Evolutionary conservation across 1,140 invertebrate genomes (phyloP), one percentile per base, ranked within the genome.

Genomic region (Bombus breviceps): DNA sequence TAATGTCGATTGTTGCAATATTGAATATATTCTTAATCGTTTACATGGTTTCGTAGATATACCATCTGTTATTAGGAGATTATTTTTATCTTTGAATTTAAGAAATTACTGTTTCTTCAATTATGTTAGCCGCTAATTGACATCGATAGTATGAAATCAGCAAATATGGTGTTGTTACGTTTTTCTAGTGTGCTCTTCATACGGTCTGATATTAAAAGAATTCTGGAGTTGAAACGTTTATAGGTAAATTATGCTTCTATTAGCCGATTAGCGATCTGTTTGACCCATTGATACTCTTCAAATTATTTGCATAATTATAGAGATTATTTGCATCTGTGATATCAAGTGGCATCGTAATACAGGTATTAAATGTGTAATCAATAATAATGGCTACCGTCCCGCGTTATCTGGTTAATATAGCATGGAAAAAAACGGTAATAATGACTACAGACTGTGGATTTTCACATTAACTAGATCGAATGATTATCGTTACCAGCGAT

Each of bases 321-420:
- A 53, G 47, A 22, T 73, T 74, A 62, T 64, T 81, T 62, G 47
- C n/a, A 34, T 32, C 18, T 53, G 47, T 22, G 47, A 8, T 53
- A 74, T 62, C 69, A 39, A 64, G 53, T 34, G 53, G 34, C 39
- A 59, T 13, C 53, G 37, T 81, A n/a, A 81, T 81, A 72, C 43
- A 37, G 53, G 53, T 81, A 73, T 74, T 71, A 34, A 81, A 81
- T 32, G 53, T 2, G 15, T 62, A 62, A 81, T 81, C 80, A 12
- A 81, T 74, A 81, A 39, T 81, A 43, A 81, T 74, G 34, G 53
- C n/a, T 12, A n/a, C 3, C 34, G 13, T 34, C 5, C 28, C 37
- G 39, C 22, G 47, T 81, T 81, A 81, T 74, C 80, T 73, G 53
- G 53, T 43, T 73, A 32, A 62, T 43, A 62, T 41, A 13, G 43